Evolutionary conservation across 2,113 vertebrate species (phyloP), one percentile per base, ranked within the genome.

Genomic region (Planiliza haematocheilus): DNA sequence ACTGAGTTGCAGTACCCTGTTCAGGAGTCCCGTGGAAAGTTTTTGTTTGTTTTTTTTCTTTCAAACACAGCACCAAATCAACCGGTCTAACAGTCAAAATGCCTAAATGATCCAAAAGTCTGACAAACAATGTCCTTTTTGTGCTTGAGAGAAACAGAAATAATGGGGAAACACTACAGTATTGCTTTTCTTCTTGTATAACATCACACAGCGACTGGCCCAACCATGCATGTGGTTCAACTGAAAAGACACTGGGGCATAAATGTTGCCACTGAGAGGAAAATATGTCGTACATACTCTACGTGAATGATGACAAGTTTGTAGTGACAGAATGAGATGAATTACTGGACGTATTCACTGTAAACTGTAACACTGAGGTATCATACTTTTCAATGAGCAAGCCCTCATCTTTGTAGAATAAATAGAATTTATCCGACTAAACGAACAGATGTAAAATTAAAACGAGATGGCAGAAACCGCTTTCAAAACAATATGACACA

Each of bases 301-400:
- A 72, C 2, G 46, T 36, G 10, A 63, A 81, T 58, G 71, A 53
- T 13, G 37, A 73, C 52, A 45, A 45, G 37, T 71, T 49, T 79
- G 68, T 73, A 82, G 63, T 74, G 53, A 81, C 39, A 56, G 55
- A 43, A 75, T 67, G 79, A 88, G 84, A 90, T 86, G 79, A 85
- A 63, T n/a, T 66, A 77, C 77, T 83, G 79, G 50, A 83, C 51
- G 18, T 75, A 42, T 53, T 59, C 52, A 84, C 81, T 91, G 90
- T 93, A 93, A 93, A 92, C 89, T 42, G 36, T 85, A 70, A 88
- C 82, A 85, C 70, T 82, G 90, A 91, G 86, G 86, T 91, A 91
- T 89, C 21, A 20, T 85, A 52, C 62, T 83, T 81, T 79, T 59
- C 38, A 74, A 74, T 71, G 43, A 91, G 62, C 62, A 37, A 87